Conservation (phyloP, 2,797 vertebrate species). For the Acanthurus lineatus region DNA sequence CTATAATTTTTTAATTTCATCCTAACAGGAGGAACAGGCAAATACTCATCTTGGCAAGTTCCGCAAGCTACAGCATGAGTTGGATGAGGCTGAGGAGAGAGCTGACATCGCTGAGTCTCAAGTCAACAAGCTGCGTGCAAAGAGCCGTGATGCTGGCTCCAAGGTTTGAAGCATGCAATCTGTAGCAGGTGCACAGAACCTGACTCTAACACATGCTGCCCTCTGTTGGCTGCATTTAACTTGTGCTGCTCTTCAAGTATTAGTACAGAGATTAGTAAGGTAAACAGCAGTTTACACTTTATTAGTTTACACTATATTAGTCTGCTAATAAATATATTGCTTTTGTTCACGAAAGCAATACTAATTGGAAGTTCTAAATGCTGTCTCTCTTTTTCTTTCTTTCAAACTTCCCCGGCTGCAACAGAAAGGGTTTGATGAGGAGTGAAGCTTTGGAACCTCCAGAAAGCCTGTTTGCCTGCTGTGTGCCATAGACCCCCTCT, state of each 20-base stretch:
- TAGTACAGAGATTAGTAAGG: background rate
- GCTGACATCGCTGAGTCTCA: constrained; percentile 92
- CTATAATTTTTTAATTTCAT: background rate
- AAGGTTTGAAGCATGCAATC: constrained; percentile 82
- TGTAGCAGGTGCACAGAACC: constrained; percentile 28
- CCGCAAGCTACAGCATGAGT: constrained; percentile 91
- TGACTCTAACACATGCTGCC: constrained; percentile 48
- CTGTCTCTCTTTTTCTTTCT: constrained; percentile 54
- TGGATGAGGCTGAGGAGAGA: constrained; percentile 92
- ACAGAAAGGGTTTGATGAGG: constrained; percentile 87
- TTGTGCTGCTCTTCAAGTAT: constrained; percentile 19
- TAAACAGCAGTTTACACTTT: background rate
- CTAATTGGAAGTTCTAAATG: constrained; percentile 57
- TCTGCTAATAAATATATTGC: constrained; percentile 19
- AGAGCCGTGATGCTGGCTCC: constrained; percentile 88
- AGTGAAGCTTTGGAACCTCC: constrained; percentile 79
- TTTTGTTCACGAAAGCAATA: constrained; percentile 38
- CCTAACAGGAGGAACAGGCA: constrained; percentile 90
- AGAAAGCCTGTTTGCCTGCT: constrained; percentile 58
- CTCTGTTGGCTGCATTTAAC: constrained; percentile 46
- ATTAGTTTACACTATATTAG: background rate
- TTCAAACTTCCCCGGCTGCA: constrained; percentile 47
- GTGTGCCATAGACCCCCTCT: constrained; percentile 58
- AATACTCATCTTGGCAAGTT: constrained; percentile 90
- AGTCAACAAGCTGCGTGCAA: constrained; percentile 92